These are phyloP conservation scores for Popillia japonica DNA, from an alignment of 1,140 invertebrate genomes.

Conservation along the genomic window DNA sequence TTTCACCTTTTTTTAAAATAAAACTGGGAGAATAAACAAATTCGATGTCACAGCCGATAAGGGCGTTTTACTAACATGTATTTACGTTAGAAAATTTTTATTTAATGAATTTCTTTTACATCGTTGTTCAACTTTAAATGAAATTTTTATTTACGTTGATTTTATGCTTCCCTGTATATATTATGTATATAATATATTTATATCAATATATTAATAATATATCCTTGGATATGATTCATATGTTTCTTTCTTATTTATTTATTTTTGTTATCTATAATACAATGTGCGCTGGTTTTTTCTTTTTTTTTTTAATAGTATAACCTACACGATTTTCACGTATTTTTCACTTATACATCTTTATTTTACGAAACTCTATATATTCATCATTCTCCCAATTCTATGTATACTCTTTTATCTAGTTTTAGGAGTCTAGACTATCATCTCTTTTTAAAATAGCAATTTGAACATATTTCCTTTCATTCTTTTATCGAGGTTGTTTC, in stretches of 20 bases:
- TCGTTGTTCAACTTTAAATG: neutral
- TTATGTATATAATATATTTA: slow-evolving; percentile 7
- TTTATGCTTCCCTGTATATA: slow-evolving; percentile 19
- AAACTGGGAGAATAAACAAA: neutral
- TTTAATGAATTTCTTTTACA: neutral
- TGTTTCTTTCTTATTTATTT: slow-evolving; percentile 6
- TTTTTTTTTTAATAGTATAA: slow-evolving; percentile 6
- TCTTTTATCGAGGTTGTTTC: neutral
- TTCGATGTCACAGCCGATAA: neutral
- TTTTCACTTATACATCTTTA: no score
- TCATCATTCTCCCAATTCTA: neutral
- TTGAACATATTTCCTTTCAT: no score
- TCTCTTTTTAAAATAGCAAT: no score
- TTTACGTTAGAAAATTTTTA: no score
- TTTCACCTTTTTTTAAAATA: neutral
- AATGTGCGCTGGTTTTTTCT: slow-evolving; percentile 27
- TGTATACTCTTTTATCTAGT: neutral
- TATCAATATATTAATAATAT: slow-evolving; percentile 26
- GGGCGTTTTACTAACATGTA: neutral
- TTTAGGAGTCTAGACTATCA: neutral
- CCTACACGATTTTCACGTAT: slow-evolving; percentile 1
- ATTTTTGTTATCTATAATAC: slow-evolving; percentile 29
- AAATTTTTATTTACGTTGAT: neutral
- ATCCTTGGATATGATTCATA: slow-evolving; percentile 28
- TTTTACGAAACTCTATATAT: neutral